Percentiles rank a stretch among this genome's conserved stretches.
Evolutionary conservation across 2,888 invertebrate genomes (phyloP).

Genomic region (Nasonovia ribisnigri): DNA sequence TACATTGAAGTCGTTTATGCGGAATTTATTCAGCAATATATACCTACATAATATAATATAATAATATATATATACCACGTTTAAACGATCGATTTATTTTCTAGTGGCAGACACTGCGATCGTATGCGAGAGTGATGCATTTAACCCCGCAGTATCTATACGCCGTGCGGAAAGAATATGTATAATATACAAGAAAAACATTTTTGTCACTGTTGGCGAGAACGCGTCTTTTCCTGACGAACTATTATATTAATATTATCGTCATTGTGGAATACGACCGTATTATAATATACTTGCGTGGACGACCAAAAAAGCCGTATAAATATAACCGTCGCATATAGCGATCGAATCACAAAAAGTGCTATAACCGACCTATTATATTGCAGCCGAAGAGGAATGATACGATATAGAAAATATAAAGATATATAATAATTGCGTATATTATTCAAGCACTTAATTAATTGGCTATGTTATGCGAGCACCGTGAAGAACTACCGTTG

Average conservation of each 20-base stretch:
- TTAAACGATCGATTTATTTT: constrained; percentile 41
- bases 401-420: background rate
- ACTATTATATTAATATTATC: background rate
- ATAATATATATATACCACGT: background rate
- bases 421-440: background rate
- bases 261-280: background rate
- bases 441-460: background rate
- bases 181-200: background rate
- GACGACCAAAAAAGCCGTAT: constrained; percentile 27
- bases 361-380: background rate
- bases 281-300: background rate
- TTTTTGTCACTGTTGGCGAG: constrained; percentile 22
- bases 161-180: background rate
- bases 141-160: background rate
- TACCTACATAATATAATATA: background rate
- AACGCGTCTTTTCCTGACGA: background rate
- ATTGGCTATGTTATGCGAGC: background rate
- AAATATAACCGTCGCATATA: background rate
- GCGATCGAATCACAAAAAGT: constrained; percentile 44
- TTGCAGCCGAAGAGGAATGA: background rate
- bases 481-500: background rate
- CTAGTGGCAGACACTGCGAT: constrained; percentile 8
- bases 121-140: constrained; percentile 23
- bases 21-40: constrained; percentile 32
- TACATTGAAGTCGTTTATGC: background rate